phyloP scores from a whole-genome alignment of 1,140 invertebrate genomes.

The Theocolax elegans region DNA sequence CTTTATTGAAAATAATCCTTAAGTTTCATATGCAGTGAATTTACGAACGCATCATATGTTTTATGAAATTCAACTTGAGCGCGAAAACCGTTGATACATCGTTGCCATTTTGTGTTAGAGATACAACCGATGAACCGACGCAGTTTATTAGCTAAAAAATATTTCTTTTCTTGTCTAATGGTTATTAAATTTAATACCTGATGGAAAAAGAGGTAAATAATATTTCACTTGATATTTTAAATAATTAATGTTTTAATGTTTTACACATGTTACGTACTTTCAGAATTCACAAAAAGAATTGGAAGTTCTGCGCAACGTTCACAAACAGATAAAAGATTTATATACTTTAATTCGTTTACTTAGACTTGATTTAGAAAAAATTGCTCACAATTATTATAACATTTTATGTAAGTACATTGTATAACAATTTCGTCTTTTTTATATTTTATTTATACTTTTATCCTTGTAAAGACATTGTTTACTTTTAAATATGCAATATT shows the following conservation, averaged over 20 bases:
- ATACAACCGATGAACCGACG: not conserved
- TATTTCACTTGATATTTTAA: not conserved
- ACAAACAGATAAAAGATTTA: constrained; percentile 47
- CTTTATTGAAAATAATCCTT: not conserved
- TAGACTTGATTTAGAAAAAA: constrained; percentile 52
- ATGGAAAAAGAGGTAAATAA: constrained; percentile 28
- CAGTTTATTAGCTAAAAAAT: not conserved
- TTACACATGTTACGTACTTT: not conserved
- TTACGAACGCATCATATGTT: not conserved
- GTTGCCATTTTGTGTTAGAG: constrained; percentile 9
- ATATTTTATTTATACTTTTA: not conserved
- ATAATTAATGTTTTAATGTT: constrained; percentile 7
- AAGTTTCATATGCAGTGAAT: not conserved
- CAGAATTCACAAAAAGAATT: constrained; percentile 40
- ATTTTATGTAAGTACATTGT: constrained; percentile 42
- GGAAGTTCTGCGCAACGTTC: constrained; percentile 43
- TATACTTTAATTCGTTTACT: constrained; percentile 46
- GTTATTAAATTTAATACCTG: not conserved
- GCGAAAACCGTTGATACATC: constrained; percentile 17
- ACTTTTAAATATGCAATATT: not conserved
- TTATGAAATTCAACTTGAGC: constrained; percentile 2
- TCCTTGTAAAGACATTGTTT: no score
- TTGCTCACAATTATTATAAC: constrained; percentile 46
- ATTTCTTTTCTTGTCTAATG: not conserved
- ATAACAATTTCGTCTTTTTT: no score